Evolutionary conservation across 2,888 invertebrate genomes (phyloP), one percentile per base, ranked within the genome.

Genomic region (Netelia inedita): DNA sequence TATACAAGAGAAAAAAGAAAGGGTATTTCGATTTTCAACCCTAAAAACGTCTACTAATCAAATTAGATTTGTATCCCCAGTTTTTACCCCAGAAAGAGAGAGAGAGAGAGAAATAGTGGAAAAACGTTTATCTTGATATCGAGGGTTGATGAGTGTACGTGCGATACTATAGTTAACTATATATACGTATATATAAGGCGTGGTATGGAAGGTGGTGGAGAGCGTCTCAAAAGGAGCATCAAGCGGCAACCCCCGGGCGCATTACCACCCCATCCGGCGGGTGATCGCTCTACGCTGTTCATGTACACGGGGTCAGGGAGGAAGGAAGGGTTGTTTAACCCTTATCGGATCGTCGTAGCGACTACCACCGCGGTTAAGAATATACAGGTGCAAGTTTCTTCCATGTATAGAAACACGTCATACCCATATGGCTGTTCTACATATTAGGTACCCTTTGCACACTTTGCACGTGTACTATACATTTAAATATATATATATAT

Each of bases 161-260:
- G 53, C 14, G 28, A 28, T 14, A 53, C 14, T 53, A 53, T 53
- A 53, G n/a, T 14, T 53, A 16, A 3, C 14, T 53, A 53, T 53
- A 53, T 14, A 50, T 50, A 2, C 11, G 10, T 50, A n/a, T 53
- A 53, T 28, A 28, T 28, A 28, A 28, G 28, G 28, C 28, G 28
- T 28, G 28, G 28, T 28, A 28, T 28, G 28, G 28, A 28, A 28
- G 5, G 28, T 28, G 28, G 28, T 82, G 88, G 74, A 65, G 68
- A 35, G 35, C 43, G 85, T 86, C 88, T 88, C 88, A 88, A 91
- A 92, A 92, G 89, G 92, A 92, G 91, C 92, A 92, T 91, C 91
- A 89, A 88, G 88, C 89, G 61, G 50, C 73, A 75, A 79, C 78
- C 78, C 79, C 69, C 87, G 88, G 88, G 88, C 88, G 88, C 91